Base-by-base conservation (phyloP, 2,113 vertebrate species). In the Spilogale gracilis region DNA sequence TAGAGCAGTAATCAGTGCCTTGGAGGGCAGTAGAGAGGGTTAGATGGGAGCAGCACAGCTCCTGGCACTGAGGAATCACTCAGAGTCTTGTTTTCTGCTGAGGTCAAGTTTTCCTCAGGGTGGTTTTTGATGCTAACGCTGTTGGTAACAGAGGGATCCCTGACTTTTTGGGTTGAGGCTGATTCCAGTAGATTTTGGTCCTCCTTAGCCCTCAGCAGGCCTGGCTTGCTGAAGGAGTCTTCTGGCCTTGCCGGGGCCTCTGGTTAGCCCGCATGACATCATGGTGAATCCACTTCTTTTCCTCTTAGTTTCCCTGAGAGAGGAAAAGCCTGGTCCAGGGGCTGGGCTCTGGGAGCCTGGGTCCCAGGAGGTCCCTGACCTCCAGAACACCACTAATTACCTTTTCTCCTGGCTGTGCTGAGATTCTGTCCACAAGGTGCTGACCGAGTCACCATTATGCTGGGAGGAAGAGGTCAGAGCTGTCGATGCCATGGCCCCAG, bases 11-110 rank as follows among this genome's bases (percentile, higher is more conserved):
- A 32, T 12, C 23, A 58, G 3, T 48, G 16, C 87, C 67, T 82
- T 4, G 1, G 8, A 30, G 78, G 30, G 48, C 45, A 9, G 21
- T 23, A 14, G 14, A 1, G 65, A 78, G 54, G 43, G 9, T 3
- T 4, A 16, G 43, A 8, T 30, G 45, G 87, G 50, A 12, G 12
- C 10, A n/a, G 45, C 84, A 12, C 12, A 14, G 12, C 23, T 58
- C 14, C 32, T 6, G 27, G 76, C 4, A 0, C 4, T 0, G 0
- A 50, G 16, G 3, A 25, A 50, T 16, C 2, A 4, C 32, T 60
- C 7, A 23, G 81, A 20, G n/a, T 54, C 74, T 45, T 54, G 43
- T 56, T 63, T 52, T 87, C 81, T 78, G 65, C n/a, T n/a, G 0
- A 56, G 94, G 56, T 7, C 2, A 1, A 2, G 2, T 67, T 73